phyloP scores from a whole-genome alignment of 2,797 vertebrate species.

The Amblyopsis hoosieri region DNA sequence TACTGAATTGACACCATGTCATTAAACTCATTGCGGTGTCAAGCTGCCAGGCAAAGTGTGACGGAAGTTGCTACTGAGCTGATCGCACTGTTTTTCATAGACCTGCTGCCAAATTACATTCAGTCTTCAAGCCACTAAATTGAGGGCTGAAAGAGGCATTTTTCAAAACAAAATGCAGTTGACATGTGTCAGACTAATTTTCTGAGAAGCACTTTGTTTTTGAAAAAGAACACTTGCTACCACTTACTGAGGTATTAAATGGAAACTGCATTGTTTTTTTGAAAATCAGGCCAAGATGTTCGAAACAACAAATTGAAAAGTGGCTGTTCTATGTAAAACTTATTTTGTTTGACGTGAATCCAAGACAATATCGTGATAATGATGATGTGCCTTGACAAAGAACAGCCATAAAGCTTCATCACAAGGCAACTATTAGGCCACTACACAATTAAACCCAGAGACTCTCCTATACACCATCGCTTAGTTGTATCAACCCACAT shows the following conservation, averaged over 20 bases:
- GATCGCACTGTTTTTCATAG: constrained; percentile 18
- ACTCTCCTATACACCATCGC: too few species aligned
- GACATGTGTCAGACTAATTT: constrained; percentile 47
- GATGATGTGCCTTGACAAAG: too few species aligned
- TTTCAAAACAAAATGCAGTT: constrained; percentile 51
- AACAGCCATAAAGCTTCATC: too few species aligned
- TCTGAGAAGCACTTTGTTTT: constrained; percentile 43
- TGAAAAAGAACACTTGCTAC: constrained; percentile 32
- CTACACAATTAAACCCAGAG: too few species aligned
- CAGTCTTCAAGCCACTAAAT: constrained; percentile 41
- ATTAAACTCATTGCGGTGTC: constrained; percentile 1
- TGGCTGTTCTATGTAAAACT: constrained; percentile 3
- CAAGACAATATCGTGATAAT: too few species aligned
- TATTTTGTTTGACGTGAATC: too few species aligned
- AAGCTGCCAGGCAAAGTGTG: not conserved
- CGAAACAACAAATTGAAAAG: constrained; percentile 32
- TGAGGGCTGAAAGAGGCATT: constrained; percentile 37
- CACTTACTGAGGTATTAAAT: constrained; percentile 37
- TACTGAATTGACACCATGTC: not conserved
- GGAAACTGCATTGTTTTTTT: constrained; percentile 26
- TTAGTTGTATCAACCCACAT: too few species aligned
- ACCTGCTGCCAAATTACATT: constrained; percentile 20
- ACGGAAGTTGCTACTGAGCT: constrained; percentile 1
- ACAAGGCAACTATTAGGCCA: too few species aligned
- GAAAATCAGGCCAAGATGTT: constrained; percentile 22